Evolutionary conservation across 2,113 vertebrate species (phyloP).

Genomic region (Marcusenius ussheri): DNA sequence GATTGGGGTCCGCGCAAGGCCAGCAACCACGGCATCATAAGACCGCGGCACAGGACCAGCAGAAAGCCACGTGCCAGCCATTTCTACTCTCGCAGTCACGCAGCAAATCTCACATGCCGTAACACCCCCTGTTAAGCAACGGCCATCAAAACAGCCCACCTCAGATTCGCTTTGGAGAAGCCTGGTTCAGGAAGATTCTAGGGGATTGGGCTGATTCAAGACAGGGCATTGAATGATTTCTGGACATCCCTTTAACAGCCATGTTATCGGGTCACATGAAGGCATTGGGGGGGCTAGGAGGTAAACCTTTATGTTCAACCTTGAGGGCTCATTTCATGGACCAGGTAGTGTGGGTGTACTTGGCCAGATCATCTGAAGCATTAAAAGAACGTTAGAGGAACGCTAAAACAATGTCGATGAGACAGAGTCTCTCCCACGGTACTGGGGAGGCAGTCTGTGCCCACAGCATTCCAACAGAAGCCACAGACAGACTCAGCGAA

Average conservation of each 20-base stretch:
- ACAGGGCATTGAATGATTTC: background rate
- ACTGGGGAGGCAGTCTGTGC: background rate
- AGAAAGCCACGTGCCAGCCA: background rate
- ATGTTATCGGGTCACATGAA: background rate
- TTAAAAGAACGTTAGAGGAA: background rate
- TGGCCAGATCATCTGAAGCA: background rate
- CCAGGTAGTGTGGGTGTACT: background rate
- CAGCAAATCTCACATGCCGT: background rate
- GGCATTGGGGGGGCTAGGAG: background rate
- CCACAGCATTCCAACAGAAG: background rate
- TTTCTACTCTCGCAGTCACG: background rate
- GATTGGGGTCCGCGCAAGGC: background rate
- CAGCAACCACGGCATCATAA: background rate
- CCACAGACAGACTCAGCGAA: background rate
- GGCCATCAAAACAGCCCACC: background rate
- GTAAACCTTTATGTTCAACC: background rate
- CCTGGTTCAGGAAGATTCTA: background rate
- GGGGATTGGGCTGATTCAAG: background rate
- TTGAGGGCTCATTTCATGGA: background rate
- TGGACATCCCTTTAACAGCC: background rate
- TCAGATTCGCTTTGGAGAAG: background rate
- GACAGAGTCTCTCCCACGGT: background rate
- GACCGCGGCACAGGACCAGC: background rate
- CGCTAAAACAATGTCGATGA: background rate
- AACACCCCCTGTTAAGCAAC: background rate